Percentiles rank a stretch among this genome's conserved stretches.
Conservation (phyloP, 2,888 invertebrate genomes). For the Eupeodes latifasciatus region DNA sequence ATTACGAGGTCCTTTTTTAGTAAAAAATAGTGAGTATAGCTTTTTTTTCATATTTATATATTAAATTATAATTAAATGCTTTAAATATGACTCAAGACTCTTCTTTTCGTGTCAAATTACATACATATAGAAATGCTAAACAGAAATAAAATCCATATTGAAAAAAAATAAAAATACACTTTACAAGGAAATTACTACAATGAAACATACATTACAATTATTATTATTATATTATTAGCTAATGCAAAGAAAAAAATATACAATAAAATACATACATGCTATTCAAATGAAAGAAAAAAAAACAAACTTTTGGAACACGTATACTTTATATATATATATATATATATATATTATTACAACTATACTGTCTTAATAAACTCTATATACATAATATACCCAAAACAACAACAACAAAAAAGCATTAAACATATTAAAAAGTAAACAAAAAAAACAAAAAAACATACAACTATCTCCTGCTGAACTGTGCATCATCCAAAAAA, state of each 20-base stretch:
- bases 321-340: constrained; percentile 68
- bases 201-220: constrained; percentile 52
- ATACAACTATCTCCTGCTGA: constrained; percentile 72
- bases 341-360: constrained; percentile 58
- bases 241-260: constrained; percentile 56
- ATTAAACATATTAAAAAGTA: constrained; percentile 30
- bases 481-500: constrained; percentile 68
- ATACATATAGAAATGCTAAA: constrained; percentile 18
- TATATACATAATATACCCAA: constrained; percentile 59
- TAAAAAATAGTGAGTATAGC: too few relatives aligned
- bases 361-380: constrained; percentile 62
- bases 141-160: constrained; percentile 24
- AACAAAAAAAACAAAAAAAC: constrained; percentile 40
- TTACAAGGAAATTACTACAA: constrained; percentile 65
- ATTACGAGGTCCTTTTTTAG: too few relatives aligned
- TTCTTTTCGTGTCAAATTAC: constrained; percentile 11
- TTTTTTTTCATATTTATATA: too few relatives aligned
- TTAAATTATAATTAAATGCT: background rate
- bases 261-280: constrained; percentile 53
- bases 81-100: background rate
- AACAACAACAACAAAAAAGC: constrained; percentile 3
- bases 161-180: constrained; percentile 20
- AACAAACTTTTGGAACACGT: constrained; percentile 66
- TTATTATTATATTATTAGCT: constrained; percentile 46
- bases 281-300: constrained; percentile 42